Percentiles rank a stretch among this genome's conserved stretches.
Evolutionary conservation across 2,888 invertebrate species (phyloP).

Genomic region (Serripes groenlandicus): DNA sequence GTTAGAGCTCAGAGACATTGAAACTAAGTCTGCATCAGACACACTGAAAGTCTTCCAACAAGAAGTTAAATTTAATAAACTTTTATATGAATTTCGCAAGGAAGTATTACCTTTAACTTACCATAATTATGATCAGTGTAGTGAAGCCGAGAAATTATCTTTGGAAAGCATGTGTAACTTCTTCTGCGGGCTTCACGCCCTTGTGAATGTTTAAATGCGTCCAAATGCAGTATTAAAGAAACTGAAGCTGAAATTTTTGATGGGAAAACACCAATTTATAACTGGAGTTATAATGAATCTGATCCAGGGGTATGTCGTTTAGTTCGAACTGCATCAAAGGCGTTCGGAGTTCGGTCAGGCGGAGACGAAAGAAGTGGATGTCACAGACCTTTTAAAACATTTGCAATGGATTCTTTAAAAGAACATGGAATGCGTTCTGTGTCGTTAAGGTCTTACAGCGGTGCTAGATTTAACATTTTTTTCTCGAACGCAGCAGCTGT

Average conservation of each 20-base stretch:
- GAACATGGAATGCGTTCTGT: slow-evolving; percentile 33
- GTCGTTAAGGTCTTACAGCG: slow-evolving; percentile 39
- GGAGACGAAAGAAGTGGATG: slow-evolving; percentile 60
- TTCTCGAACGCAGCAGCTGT: slow-evolving; percentile 40
- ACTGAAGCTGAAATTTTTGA: slow-evolving; percentile 38
- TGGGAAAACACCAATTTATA: slow-evolving; percentile 26
- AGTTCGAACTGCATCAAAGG: no score
- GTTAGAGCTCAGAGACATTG: no score
- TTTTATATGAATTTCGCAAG: slow-evolving; percentile 46
- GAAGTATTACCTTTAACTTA: slow-evolving; percentile 49
- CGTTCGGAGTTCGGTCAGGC: no score
- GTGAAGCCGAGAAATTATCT: slow-evolving; percentile 37
- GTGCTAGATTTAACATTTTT: slow-evolving; percentile 32
- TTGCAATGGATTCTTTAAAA: slow-evolving; percentile 7
- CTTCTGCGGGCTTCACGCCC: slow-evolving; percentile 53
- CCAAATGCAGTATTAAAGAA: slow-evolving; percentile 39
- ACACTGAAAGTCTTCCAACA: no score
- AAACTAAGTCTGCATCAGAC: no score
- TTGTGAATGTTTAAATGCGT: slow-evolving; percentile 53
- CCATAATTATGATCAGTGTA: slow-evolving; percentile 39
- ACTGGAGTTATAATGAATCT: slow-evolving; percentile 11
- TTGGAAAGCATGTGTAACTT: slow-evolving; percentile 43
- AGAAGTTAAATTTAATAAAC: slow-evolving; percentile 49
- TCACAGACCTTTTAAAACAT: slow-evolving; percentile 32
- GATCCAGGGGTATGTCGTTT: slow-evolving; percentile 39